Evolutionary conservation across 1,140 invertebrate genomes (phyloP), one percentile per base, ranked within the genome.

Genomic region (Diachasma alloeum): DNA sequence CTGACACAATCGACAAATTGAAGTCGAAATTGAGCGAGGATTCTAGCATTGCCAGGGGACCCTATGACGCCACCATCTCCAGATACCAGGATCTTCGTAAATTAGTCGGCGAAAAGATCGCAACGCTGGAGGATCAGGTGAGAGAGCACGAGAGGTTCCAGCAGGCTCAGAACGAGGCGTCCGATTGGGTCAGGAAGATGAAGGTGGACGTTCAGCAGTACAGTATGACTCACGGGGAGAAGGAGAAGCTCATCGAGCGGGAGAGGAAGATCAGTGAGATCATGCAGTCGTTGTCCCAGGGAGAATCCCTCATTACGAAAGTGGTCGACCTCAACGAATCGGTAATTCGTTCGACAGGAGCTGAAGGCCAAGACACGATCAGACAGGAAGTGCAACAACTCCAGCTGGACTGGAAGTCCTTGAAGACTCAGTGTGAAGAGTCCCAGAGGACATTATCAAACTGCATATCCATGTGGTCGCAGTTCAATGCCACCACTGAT

Each of bases 81-180:
- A 93, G 93, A 79, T 97, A 95, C 82, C 92, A 94, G 22, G 89
- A 93, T 44, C 88, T 96, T 2, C 93, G 93, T 75, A 91, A 91
- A 70, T 87, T 91, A n/a, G 92, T 94, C 0, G 87, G 89, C 67
- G 91, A 92, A 69, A 93, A 93, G 80, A 93, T 95, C 67, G 87
- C 82, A 15, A 93, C 92, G 81, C 88, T 97, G 36, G 95, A 97
- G 85, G 91, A 93, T 42, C 95, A 97, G 90, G 96, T 97, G 0
- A 94, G 93, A 76, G 93, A 95, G 74, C 96, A 98, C 80, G 96
- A 98, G 81, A 92, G 94, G 79, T 98, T 97, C 86, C 95, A 96
- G 82, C 92, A 93, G 81, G 92, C 93, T 0, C 96, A 95, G 79
- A 94, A 94, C 76, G 94, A 94, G 81, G 94, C 96, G 78, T 93